Percentiles rank a stretch among this genome's conserved stretches.
Evolutionary conservation across 2,888 invertebrate species (phyloP).

Genomic region (Melinopterus prodromus): DNA sequence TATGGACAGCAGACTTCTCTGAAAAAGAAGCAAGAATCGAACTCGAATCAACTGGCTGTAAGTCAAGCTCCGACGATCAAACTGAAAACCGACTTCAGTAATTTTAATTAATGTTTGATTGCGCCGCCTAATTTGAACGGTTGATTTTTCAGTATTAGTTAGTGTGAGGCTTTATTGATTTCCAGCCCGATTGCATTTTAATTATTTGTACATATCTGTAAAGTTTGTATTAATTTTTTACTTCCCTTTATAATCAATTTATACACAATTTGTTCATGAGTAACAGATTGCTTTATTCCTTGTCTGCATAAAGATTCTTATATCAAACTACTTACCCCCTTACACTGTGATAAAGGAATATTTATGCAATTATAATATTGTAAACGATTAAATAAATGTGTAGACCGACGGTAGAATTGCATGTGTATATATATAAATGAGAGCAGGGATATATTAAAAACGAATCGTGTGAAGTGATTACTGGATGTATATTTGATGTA

Average conservation of each 20-base stretch:
- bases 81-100: slow-evolving; percentile 94
- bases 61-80: slow-evolving; percentile 79
- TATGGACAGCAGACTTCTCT: slow-evolving; percentile 71
- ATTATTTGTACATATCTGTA: slow-evolving; percentile 23
- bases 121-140: slow-evolving; percentile 22
- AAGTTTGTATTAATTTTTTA: neutral
- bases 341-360: slow-evolving; percentile 31
- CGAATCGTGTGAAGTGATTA: neutral
- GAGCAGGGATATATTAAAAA: neutral
- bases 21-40: slow-evolving; percentile 62
- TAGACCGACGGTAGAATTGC: neutral
- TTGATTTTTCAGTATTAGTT: neutral
- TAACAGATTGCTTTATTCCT: neutral
- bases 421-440: neutral
- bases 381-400: neutral
- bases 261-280: neutral
- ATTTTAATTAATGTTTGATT: slow-evolving; percentile 72
- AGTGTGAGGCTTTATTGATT: slow-evolving; percentile 8
- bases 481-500: neutral
- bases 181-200: slow-evolving; percentile 17
- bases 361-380: slow-evolving; percentile 22
- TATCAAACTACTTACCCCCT: slow-evolving; percentile 13
- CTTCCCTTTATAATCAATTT: neutral
- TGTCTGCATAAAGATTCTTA: slow-evolving; percentile 26
- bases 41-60: slow-evolving; percentile 57